Evolutionary conservation across 2,797 vertebrate species (phyloP).

Genomic region (Paedocypris micromegethes): DNA sequence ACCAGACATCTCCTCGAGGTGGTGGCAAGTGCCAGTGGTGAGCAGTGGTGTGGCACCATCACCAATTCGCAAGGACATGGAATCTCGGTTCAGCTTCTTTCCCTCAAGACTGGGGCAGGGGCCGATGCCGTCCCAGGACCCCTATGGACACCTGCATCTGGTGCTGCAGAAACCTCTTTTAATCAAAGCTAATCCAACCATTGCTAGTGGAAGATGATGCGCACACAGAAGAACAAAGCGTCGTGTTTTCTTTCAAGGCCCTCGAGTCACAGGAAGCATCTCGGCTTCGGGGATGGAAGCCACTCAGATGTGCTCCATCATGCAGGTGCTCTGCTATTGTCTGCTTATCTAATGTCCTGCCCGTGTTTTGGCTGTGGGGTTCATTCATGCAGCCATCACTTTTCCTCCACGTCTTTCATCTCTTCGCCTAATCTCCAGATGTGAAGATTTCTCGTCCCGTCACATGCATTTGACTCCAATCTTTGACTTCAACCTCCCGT

Average conservation of each 20-base stretch:
- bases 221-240: slow-evolving; percentile 60
- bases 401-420: slow-evolving; percentile 26
- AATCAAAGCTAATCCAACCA: slow-evolving; percentile 63
- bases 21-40: no score
- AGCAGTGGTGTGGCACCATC: no score
- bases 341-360: slow-evolving; percentile 71
- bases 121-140: no score
- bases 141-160: no score
- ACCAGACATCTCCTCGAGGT: no score
- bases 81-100: no score
- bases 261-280: slow-evolving; percentile 12
- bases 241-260: slow-evolving; percentile 51
- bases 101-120: no score
- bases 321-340: slow-evolving; percentile 62
- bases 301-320: slow-evolving; percentile 44
- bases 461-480: slow-evolving; percentile 7
- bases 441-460: slow-evolving; percentile 9
- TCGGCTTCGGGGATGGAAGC: slow-evolving; percentile 25
- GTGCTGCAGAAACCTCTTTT: not conserved
- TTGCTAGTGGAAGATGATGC: slow-evolving; percentile 55
- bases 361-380: slow-evolving; percentile 66
- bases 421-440: slow-evolving; percentile 38
- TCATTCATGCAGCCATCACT: slow-evolving; percentile 24
- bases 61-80: no score
- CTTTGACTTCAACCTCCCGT: slow-evolving; percentile 31